These are phyloP conservation scores for Mimumesa dahlbomi DNA, from an alignment of 2,888 invertebrate genomes.

Conservation along the genomic window DNA sequence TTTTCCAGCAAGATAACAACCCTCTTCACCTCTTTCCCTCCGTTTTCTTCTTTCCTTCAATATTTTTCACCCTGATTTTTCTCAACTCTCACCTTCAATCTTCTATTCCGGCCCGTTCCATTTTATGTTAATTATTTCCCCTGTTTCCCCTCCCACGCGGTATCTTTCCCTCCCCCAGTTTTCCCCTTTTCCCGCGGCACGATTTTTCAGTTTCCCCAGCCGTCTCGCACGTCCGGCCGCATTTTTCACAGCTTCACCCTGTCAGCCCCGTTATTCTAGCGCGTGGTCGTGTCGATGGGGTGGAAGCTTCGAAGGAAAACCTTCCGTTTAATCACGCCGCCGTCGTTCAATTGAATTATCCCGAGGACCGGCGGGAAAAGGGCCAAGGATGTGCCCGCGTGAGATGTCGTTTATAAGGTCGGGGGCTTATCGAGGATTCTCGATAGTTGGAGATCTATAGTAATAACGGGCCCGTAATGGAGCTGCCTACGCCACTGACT, in stretches of 20 bases:
- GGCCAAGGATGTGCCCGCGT: no score
- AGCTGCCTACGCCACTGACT: conserved; percentile 47
- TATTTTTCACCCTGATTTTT: no score
- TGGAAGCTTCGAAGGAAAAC: conserved; percentile 40
- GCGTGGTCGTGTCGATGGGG: neutral
- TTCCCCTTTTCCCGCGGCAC: conserved; percentile 3
- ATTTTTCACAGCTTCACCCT: conserved; percentile 60
- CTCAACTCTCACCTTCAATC: no score
- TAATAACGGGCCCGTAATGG: conserved; percentile 64
- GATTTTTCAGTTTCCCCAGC: conserved; percentile 13
- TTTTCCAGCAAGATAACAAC: conserved; percentile 22
- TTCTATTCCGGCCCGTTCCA: no score
- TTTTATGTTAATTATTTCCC: no score
- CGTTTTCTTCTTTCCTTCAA: neutral
- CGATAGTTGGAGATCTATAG: conserved; percentile 38
- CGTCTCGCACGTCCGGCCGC: conserved; percentile 41
- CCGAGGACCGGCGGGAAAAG: conserved; percentile 10
- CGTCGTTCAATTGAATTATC: conserved; percentile 61
- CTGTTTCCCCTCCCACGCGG: neutral
- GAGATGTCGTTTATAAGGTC: conserved; percentile 11
- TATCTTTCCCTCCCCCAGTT: neutral
- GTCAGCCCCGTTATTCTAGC: conserved; percentile 56
- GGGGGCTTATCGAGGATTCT: conserved; percentile 31
- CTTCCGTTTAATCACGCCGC: conserved; percentile 59
- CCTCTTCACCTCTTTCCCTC: conserved; percentile 13